phyloP scores from a whole-genome alignment of 1,140 invertebrate species.

The Listronotus oregonensis region DNA sequence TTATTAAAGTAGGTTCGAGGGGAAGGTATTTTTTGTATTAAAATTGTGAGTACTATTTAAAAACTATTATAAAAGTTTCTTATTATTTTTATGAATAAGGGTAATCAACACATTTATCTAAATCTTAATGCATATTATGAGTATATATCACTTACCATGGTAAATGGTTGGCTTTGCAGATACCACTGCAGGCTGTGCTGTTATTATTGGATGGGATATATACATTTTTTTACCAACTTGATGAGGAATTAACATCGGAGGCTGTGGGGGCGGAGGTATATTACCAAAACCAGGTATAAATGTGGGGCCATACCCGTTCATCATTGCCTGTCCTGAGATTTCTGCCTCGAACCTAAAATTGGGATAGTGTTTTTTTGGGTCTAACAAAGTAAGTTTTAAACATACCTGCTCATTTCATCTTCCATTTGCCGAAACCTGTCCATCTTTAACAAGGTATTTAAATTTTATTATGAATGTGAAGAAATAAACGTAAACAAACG shows the following conservation, averaged over 20 bases:
- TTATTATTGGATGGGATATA: constrained; percentile 54
- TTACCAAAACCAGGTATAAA: constrained; percentile 57
- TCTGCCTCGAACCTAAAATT: constrained; percentile 80
- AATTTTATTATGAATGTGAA: no score
- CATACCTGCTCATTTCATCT: constrained; percentile 81
- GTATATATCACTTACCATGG: constrained; percentile 15
- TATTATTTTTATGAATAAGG: no score
- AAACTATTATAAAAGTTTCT: no score
- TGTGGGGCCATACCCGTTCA: constrained; percentile 63
- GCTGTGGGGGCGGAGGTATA: constrained; percentile 61
- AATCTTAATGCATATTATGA: no score
- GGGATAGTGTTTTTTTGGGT: neutral
- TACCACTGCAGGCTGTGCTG: constrained; percentile 63
- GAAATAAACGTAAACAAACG: no score
- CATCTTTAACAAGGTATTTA: constrained; percentile 17
- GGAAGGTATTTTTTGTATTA: no score
- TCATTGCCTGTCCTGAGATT: constrained; percentile 73
- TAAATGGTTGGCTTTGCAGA: constrained; percentile 69
- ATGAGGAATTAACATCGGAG: constrained; percentile 63
- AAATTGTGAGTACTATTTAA: no score
- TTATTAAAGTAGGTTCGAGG: no score
- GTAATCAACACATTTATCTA: no score
- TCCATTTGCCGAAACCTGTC: constrained; percentile 63
- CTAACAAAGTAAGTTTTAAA: neutral
- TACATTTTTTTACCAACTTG: constrained; percentile 60